Conservation (phyloP, 2,113 vertebrate genomes). For the Heterotilapia buettikoferi region DNA sequence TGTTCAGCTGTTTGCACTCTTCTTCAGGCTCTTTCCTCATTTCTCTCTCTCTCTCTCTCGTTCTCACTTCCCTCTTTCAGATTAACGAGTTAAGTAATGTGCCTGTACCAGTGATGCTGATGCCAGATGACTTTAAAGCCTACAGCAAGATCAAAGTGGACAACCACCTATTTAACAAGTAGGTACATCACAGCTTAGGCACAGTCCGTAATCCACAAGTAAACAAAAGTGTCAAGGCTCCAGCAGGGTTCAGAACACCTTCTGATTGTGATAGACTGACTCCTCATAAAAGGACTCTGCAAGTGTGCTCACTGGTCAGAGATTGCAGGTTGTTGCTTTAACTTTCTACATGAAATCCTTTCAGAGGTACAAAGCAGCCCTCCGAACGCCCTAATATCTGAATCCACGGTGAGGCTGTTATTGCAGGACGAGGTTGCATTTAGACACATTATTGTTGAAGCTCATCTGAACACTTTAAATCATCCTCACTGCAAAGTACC, state of each 20-base stretch:
- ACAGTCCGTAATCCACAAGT: neutral
- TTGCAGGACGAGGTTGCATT: neutral
- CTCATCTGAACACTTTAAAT: neutral
- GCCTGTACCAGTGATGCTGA: constrained; percentile 92
- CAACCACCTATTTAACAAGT: constrained; percentile 99
- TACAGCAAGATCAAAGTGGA: constrained; percentile 99
- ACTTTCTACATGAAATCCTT: neutral
- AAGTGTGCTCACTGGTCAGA: neutral
- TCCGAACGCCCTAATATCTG: accelerated
- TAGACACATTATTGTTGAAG: neutral
- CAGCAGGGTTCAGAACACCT: neutral
- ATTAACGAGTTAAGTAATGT: constrained; percentile 95
- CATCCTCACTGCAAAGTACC: neutral
- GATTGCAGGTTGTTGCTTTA: neutral
- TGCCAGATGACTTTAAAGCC: constrained; percentile 97
- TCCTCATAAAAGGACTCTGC: neutral
- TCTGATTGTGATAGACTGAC: neutral
- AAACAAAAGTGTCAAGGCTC: neutral
- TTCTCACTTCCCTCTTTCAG: constrained; percentile 61
- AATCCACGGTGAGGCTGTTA: neutral
- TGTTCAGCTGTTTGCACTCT: neutral
- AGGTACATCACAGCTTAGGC: constrained; percentile 53
- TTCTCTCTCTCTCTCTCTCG: neutral
- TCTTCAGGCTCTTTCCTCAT: neutral
- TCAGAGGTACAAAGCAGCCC: neutral